Evolutionary conservation across 2,113 vertebrate genomes (phyloP).

Genomic region (Xenotilapia leptura): DNA sequence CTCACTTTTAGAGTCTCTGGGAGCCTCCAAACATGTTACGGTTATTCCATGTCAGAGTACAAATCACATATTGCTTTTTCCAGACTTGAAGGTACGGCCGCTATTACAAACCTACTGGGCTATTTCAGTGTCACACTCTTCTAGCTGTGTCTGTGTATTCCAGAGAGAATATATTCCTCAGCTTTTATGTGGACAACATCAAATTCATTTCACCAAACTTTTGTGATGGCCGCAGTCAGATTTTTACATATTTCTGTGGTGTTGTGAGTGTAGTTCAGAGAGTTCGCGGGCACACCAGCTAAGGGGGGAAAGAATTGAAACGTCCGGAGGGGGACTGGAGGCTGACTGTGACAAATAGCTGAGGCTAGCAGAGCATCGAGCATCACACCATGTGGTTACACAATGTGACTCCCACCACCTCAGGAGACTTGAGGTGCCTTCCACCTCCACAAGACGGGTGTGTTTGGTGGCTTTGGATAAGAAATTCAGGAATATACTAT

Average conservation of each 20-base stretch:
- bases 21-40: background rate
- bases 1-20: background rate
- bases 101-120: background rate
- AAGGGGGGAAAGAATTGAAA: background rate
- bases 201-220: background rate
- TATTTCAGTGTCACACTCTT: background rate
- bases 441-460: background rate
- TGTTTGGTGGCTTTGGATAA: background rate
- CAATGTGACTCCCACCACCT: constrained; percentile 25
- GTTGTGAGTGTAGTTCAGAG: background rate
- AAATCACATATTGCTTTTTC: background rate
- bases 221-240: background rate
- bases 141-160: background rate
- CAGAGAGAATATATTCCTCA: background rate
- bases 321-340: constrained; percentile 11
- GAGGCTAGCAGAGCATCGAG: constrained; percentile 21
- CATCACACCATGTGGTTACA: constrained; percentile 23
- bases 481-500: background rate
- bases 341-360: constrained; percentile 48
- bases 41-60: background rate
- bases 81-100: background rate
- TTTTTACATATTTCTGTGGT: background rate
- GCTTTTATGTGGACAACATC: background rate
- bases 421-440: constrained; percentile 13
- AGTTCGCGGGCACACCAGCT: background rate